A percentile compares a stretch with the other conserved stretches of the same genome.
Conservation (phyloP, 1,140 invertebrate species). For the Nephotettix cincticeps region DNA sequence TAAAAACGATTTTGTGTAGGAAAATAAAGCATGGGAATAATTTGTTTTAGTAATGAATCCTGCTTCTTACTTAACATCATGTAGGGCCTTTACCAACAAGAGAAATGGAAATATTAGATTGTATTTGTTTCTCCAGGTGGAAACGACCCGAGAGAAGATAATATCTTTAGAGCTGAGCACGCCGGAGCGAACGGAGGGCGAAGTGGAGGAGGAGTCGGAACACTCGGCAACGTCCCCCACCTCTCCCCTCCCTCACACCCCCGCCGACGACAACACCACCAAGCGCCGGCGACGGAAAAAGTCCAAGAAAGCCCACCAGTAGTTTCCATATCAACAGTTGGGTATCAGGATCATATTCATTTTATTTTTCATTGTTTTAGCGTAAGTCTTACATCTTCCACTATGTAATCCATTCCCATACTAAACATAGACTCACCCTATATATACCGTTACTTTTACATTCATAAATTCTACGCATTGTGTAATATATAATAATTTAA, state of each 20-base stretch:
- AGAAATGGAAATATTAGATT: no score
- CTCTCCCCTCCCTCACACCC: conserved; percentile 2
- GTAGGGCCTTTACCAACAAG: no score
- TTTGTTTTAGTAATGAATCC: no score
- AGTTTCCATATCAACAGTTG: not conserved
- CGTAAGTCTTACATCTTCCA: not conserved
- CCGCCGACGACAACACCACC: not conserved
- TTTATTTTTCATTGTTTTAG: not conserved
- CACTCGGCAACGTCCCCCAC: conserved; percentile 7
- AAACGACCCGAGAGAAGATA: conserved; percentile 84
- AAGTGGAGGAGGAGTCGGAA: conserved; percentile 34
- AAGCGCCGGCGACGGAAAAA: conserved; percentile 1
- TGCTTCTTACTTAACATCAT: no score
- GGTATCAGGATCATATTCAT: not conserved
- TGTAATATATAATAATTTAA: not conserved
- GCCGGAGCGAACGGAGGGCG: conserved; percentile 50
- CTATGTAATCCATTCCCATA: conserved; percentile 11
- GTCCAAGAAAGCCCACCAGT: conserved; percentile 6
- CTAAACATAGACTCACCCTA: not conserved
- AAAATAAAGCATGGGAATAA: no score
- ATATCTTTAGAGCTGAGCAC: conserved; percentile 80
- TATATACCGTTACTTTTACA: not conserved
- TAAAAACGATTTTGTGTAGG: no score
- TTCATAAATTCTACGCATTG: not conserved
- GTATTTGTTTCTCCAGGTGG: conserved; percentile 63